Percentiles rank a stretch among this genome's conserved stretches.
These are phyloP conservation scores for Crax fasciolata DNA, from an alignment of 2,797 vertebrate species.

Conservation along the genomic window DNA sequence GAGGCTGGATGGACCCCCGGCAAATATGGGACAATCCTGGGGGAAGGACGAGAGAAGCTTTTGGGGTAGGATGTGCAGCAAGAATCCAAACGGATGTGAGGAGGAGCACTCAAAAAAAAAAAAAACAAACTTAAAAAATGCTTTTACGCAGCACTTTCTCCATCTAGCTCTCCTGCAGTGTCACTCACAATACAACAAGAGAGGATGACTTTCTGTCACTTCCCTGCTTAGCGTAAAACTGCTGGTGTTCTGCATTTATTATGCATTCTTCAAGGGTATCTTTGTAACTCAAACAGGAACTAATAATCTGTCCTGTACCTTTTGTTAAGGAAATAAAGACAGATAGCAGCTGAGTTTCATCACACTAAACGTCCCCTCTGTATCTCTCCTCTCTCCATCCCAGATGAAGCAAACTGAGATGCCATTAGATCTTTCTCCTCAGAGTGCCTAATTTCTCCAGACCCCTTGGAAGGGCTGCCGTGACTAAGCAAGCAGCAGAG, in stretches of 20 bases:
- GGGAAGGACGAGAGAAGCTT: background rate
- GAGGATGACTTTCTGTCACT: background rate
- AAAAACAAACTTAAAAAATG: background rate
- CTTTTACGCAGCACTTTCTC: background rate
- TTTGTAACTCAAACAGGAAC: conserved; percentile 25
- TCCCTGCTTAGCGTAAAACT: conserved; percentile 9
- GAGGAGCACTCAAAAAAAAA: background rate
- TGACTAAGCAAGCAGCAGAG: conserved; percentile 76
- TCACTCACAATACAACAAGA: background rate
- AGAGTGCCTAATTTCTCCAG: conserved; percentile 39
- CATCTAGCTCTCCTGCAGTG: background rate
- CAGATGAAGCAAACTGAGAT: background rate
- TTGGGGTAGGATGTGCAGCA: background rate
- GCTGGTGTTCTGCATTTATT: conserved; percentile 51
- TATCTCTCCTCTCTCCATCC: background rate
- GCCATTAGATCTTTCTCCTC: conserved; percentile 15
- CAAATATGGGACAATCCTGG: fast-evolving
- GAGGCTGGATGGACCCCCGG: background rate
- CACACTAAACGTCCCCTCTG: background rate
- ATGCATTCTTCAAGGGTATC: conserved; percentile 54
- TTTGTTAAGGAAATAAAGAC: conserved; percentile 60
- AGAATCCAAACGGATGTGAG: background rate
- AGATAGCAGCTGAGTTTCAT: conserved; percentile 36
- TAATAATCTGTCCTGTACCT: conserved; percentile 50
- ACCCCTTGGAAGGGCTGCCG: conserved; percentile 43